Percentiles rank a stretch among this genome's conserved stretches.
Evolutionary conservation across 1,140 invertebrate species (phyloP).

Genomic region (Papilio aristodemus): DNA sequence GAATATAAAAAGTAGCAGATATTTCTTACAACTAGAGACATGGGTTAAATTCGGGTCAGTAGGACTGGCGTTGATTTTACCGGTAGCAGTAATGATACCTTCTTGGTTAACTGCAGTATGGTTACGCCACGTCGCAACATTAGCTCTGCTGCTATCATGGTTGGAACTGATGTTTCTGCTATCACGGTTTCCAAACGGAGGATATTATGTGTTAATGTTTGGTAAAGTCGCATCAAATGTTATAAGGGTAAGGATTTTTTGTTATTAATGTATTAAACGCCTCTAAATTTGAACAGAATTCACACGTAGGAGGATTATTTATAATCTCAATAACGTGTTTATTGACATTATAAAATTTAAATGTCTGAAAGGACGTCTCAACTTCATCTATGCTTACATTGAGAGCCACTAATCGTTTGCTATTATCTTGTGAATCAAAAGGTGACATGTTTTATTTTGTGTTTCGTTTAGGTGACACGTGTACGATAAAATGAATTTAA

Average conservation of each 20-base stretch:
- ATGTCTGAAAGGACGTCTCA: too few relatives aligned
- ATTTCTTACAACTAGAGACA: conserved; percentile 74
- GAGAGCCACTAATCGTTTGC: too few relatives aligned
- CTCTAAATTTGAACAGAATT: neutral
- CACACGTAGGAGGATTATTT: too few relatives aligned
- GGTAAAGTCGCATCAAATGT: conserved; percentile 77
- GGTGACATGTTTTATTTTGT: too few relatives aligned
- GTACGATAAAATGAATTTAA: too few relatives aligned
- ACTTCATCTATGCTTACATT: too few relatives aligned
- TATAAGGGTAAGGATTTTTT: conserved; percentile 62
- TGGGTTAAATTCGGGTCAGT: conserved; percentile 76
- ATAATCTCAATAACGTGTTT: too few relatives aligned
- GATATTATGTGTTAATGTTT: conserved; percentile 81
- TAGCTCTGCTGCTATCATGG: conserved; percentile 79
- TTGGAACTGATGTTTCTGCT: conserved; percentile 80
- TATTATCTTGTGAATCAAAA: too few relatives aligned
- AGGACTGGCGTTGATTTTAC: conserved; percentile 53
- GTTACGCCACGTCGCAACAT: conserved; percentile 77
- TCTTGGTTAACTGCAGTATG: conserved; percentile 57
- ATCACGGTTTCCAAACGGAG: conserved; percentile 80
- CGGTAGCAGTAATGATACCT: conserved; percentile 47
- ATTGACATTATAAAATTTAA: neutral
- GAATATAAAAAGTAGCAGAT: conserved; percentile 66
- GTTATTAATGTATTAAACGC: neutral
- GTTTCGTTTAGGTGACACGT: too few relatives aligned